Percentiles rank a stretch among this genome's conserved stretches.
Evolutionary conservation across 1,140 invertebrate species (phyloP).

Genomic region (Muscidifurax raptorellus): DNA sequence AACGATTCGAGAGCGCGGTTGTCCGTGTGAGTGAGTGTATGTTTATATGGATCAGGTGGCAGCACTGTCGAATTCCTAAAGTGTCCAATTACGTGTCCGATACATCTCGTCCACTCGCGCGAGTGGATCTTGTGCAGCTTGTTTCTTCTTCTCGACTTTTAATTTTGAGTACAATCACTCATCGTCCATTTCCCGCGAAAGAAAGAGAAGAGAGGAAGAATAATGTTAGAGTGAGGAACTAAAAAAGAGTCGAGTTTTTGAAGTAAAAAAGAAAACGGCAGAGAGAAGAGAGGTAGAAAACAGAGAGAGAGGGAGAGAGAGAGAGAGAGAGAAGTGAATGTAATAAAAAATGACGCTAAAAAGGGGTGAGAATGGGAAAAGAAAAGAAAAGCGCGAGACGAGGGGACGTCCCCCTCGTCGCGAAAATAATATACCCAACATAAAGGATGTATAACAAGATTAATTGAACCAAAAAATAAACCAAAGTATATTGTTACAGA

Average conservation of each 20-base stretch:
- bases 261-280: background rate
- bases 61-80: too few relatives aligned
- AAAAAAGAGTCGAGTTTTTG: background rate
- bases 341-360: constrained; percentile 12
- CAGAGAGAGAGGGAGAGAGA: background rate
- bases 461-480: background rate
- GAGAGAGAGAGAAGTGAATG: background rate
- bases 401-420: background rate
- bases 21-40: too few relatives aligned
- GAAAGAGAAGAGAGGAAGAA: background rate
- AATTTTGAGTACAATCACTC: background rate
- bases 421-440: background rate
- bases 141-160: too few relatives aligned
- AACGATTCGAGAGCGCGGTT: too few relatives aligned
- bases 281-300: background rate
- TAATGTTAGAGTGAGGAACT: background rate
- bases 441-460: background rate
- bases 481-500: background rate
- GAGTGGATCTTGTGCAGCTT: too few relatives aligned
- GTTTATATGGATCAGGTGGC: too few relatives aligned
- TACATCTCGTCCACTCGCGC: too few relatives aligned
- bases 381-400: background rate
- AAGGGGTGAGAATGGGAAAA: background rate
- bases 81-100: too few relatives aligned
- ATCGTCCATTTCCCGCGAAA: background rate